Base-by-base conservation (phyloP, 1,140 invertebrate genomes). In the Drosophila sulfurigaster region DNA sequence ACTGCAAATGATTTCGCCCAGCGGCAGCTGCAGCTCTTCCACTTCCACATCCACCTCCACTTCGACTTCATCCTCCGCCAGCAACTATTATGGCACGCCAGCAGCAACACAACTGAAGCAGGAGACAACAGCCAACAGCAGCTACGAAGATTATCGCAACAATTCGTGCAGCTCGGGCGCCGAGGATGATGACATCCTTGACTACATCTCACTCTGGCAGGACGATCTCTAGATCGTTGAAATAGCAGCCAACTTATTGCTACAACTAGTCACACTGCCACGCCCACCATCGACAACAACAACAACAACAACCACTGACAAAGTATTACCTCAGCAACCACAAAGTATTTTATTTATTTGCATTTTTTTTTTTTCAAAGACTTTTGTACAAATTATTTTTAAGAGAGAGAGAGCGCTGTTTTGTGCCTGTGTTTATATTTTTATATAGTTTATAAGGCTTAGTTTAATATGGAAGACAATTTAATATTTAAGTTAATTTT, bases 131-230 rank as follows among this genome's bases (percentile, higher is more conserved):
- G 30, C 15, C 5, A 11, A 3, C 3, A 49, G 48, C 35, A 60
- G 45, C 65, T 86, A 90, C 43, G 86, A 90, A 72, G 86, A 89
- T 57, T 89, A 89, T 60, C 86, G 75, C 48, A 91, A 89, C 51
- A 86, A 85, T 6, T 90, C 86, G 5, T 91, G 86, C 79, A 90
- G 82, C 30, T 88, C 85, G 0, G 86, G 88, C 0, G 74, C 96
- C 6, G 97, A 98, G 91, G 97, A 98, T 86, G 97, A 98, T 89
- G 97, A 98, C 83, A 94, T 98, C 1, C 94, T 98, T n/a, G 97
- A 98, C 88, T 97, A 96, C 70, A 97, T 98, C 82, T 96, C 96
- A 13, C 96, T 96, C 94, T 98, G 96, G 97, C 96, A 98, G 93
- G 94, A 95, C 81, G 88, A 92, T 43, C 69, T 81, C 11, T 92